Conservation (phyloP, 2,113 vertebrate species). For the Tachysurus vachellii region DNA sequence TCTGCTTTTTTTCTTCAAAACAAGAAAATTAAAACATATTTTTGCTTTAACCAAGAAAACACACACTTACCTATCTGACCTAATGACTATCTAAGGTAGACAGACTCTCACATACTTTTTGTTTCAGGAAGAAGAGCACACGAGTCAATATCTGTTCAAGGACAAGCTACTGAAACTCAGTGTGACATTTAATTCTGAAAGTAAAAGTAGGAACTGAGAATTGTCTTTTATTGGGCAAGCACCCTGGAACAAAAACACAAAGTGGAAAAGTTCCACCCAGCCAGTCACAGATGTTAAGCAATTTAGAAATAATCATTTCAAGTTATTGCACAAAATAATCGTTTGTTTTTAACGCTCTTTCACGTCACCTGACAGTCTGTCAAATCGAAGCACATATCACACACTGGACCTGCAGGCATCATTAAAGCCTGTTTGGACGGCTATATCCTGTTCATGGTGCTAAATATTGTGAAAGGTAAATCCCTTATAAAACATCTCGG, state of each 20-base stretch:
- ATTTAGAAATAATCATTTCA: neutral
- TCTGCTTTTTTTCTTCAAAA: neutral
- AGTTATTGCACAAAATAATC: neutral
- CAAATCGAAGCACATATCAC: neutral
- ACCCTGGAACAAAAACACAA: neutral
- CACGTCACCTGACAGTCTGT: neutral
- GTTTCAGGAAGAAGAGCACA: conserved; percentile 34
- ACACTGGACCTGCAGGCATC: neutral
- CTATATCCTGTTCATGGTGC: neutral
- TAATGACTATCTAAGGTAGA: conserved; percentile 28
- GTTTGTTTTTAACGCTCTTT: neutral
- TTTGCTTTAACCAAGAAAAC: neutral
- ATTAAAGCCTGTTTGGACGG: neutral
- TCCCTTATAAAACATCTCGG: neutral
- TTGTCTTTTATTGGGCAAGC: neutral
- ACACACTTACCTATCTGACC: neutral
- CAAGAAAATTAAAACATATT: neutral
- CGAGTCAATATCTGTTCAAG: conserved; percentile 15
- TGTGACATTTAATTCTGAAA: conserved; percentile 44
- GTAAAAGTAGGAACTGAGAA: conserved; percentile 42
- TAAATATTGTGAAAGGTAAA: neutral
- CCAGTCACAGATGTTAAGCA: neutral
- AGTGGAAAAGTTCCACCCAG: neutral
- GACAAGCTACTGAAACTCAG: conserved; percentile 22
- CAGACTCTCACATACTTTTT: conserved; percentile 19